Evolutionary conservation across 2,888 invertebrate species (phyloP).

Genomic region (Athalia cordata): DNA sequence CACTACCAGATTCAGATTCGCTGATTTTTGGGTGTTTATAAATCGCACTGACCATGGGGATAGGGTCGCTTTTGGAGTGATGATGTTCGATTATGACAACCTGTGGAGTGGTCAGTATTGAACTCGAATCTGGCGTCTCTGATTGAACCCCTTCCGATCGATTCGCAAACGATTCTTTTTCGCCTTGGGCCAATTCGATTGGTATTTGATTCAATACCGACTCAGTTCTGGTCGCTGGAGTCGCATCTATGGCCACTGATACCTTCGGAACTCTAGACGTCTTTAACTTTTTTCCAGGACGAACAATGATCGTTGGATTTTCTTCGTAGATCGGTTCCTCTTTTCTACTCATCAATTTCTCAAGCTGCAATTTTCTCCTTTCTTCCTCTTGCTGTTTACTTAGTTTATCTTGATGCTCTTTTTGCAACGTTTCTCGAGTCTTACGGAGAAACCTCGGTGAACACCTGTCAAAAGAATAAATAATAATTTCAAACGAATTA

Average conservation of each 20-base stretch:
- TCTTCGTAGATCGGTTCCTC: constrained; percentile 67
- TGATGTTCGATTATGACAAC: constrained; percentile 70
- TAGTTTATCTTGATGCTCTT: constrained; percentile 67
- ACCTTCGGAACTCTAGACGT: constrained; percentile 80
- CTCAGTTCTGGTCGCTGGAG: constrained; percentile 83
- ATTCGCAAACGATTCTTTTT: constrained; percentile 54
- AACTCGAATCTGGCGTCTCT: constrained; percentile 49
- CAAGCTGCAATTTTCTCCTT: constrained; percentile 51
- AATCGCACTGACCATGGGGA: constrained; percentile 67
- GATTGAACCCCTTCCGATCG: constrained; percentile 52
- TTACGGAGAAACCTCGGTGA: constrained; percentile 81
- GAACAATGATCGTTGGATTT: constrained; percentile 62
- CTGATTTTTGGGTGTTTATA: constrained; percentile 66
- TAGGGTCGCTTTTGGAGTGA: constrained; percentile 69
- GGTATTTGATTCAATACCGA: constrained; percentile 86
- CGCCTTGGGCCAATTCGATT: constrained; percentile 80
- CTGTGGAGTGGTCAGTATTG: constrained; percentile 59
- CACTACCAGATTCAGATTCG: constrained; percentile 69
- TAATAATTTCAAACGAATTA: too few species aligned
- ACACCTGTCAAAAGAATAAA: constrained; percentile 69
- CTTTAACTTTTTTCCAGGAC: constrained; percentile 73
- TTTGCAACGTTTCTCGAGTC: constrained; percentile 69
- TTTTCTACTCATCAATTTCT: constrained; percentile 54
- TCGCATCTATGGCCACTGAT: constrained; percentile 87
- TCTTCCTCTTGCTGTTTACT: constrained; percentile 67